Base-by-base conservation (phyloP, 2,113 vertebrate genomes). In the Phocoena phocoena region DNA sequence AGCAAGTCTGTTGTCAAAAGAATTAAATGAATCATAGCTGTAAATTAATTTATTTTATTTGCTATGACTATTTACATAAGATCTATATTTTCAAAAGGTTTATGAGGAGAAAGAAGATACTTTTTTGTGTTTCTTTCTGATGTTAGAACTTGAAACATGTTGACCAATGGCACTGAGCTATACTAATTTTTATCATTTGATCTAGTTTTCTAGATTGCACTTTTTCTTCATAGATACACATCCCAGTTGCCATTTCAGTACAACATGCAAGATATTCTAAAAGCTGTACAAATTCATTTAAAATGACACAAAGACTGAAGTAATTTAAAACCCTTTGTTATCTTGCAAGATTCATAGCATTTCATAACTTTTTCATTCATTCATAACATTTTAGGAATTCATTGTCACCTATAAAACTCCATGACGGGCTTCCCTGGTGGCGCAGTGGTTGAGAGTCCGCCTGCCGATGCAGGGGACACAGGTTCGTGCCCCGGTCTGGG, bases 41-140 rank as follows among this genome's bases (percentile, higher is more conserved):
- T n/a, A 88, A 98, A 71, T 18, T 97, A 97, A 97, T 98, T 97
- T 97, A n/a, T 98, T 97, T 95, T 94, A 96, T 71, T 96, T 87
- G 25, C 20, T 93, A 47, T 88, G 62, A 95, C 50, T 70, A 94
- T 97, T 98, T 95, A 95, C 11, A 68, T 26, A 76, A 84, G 79
- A 82, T 71, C 1, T 20, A 65, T 7, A 36, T 47, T 50, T 23
- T 85, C 71, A 73, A 95, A 70, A 97, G 38, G 62, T 92, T 74
- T 83, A 53, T 8, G 18, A 81, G 4, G 31, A 23, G 17, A 95
- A 96, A 47, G 28, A 83, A 20, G 21, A 28, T 1, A 76, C n/a
- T 38, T 28, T n/a, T 36, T 55, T n/a, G 18, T 68, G 50, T 82
- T 86, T 96, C 20, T 73, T 65, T 70, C 38, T 77, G n/a, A 74